A percentile compares a stretch with the other conserved stretches of the same genome.
phyloP scores from a whole-genome alignment of 2,797 vertebrate species.

The Chrysocyon brachyurus region DNA sequence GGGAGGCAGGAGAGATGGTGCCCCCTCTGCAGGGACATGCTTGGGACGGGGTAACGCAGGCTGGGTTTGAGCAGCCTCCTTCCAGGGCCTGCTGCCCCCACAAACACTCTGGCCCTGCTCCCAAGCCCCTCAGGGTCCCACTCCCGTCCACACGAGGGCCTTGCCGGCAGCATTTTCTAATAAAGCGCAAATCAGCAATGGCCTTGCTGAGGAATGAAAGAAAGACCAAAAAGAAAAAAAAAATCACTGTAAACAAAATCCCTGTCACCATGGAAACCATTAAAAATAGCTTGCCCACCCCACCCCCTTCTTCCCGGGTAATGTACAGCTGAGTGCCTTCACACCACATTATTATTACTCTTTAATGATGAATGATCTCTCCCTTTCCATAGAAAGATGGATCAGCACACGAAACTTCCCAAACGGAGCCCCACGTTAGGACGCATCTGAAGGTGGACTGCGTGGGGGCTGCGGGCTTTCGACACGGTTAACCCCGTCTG shows the following conservation, averaged over 20 bases:
- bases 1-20: rapidly evolving
- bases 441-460: conserved; percentile 87
- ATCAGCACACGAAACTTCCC: conserved; percentile 83
- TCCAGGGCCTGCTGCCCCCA: not conserved
- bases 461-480: conserved; percentile 85
- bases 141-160: not conserved
- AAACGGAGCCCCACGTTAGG: conserved; percentile 82
- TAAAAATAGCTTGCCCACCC: conserved; percentile 89
- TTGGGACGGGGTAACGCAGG: rapidly evolving
- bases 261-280: conserved; percentile 89
- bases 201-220: conserved; percentile 77
- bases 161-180: conserved; percentile 63
- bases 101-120: not conserved
- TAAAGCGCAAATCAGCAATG: conserved; percentile 83
- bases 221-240: conserved; percentile 77
- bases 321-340: conserved; percentile 87
- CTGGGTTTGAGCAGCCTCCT: not conserved
- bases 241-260: conserved; percentile 89
- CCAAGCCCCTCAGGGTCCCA: not conserved
- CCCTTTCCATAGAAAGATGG: conserved; percentile 85
- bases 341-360: conserved; percentile 87
- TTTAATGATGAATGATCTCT: conserved; percentile 91
- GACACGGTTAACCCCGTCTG: conserved; percentile 86
- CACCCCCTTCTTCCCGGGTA: conserved; percentile 79
- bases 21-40: not conserved